phyloP scores from a whole-genome alignment of 2,888 invertebrate genomes.

The Gryllus longicercus region DNA sequence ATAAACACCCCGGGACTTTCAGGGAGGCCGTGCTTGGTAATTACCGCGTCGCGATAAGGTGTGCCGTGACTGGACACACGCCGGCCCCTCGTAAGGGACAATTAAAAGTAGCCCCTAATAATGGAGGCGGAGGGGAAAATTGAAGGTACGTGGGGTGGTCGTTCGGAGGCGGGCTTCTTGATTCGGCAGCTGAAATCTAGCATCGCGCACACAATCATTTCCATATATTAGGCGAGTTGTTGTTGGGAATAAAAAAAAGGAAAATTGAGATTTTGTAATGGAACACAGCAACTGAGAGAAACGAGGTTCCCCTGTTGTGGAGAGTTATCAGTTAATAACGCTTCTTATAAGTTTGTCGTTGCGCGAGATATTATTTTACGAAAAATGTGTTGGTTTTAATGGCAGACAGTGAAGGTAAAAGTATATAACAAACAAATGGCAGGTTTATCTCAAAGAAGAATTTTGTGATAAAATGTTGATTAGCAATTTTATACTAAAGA shows the following conservation, averaged over 20 bases:
- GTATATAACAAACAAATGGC: too few relatives aligned
- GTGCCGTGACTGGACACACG: not conserved
- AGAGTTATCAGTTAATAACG: slow-evolving; percentile 1
- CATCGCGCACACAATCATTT: not conserved
- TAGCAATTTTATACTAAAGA: not conserved
- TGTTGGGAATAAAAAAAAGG: not conserved
- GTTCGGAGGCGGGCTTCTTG: not conserved
- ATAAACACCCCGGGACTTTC: slow-evolving; percentile 7
- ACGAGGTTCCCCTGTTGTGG: not conserved
- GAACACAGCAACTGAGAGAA: not conserved
- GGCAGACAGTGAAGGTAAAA: too few relatives aligned
- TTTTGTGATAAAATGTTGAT: not conserved
- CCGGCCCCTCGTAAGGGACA: not conserved
- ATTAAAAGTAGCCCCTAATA: slow-evolving; percentile 9
- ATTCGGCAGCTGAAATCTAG: not conserved
- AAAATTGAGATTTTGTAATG: slow-evolving; percentile 17
- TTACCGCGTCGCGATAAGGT: not conserved
- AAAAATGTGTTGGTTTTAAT: not conserved
- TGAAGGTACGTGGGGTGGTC: not conserved
- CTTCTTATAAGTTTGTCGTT: not conserved
- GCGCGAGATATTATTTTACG: not conserved
- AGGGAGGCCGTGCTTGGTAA: not conserved
- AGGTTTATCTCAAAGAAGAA: not conserved
- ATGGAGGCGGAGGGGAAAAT: not conserved
- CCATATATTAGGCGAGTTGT: not conserved